Conservation (phyloP, 1,140 invertebrate genomes). For the Magallana ariakensis region DNA sequence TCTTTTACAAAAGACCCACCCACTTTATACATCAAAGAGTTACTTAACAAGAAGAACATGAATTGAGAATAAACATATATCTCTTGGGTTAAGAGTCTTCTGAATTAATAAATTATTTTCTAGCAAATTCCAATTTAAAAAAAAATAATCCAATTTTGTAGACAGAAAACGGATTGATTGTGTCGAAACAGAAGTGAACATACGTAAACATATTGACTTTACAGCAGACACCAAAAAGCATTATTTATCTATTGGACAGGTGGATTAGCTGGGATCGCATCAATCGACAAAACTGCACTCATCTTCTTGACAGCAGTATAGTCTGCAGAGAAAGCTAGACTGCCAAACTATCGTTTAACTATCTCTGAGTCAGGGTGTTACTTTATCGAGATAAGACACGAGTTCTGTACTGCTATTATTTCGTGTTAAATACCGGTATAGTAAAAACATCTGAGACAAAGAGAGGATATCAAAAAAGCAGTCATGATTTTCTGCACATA, state of each 20-base stretch:
- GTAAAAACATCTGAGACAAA: too few relatives aligned
- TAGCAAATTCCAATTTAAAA: constrained; percentile 2
- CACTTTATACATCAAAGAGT: not conserved
- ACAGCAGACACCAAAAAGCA: not conserved
- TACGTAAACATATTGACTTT: constrained; percentile 8
- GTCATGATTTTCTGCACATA: too few relatives aligned
- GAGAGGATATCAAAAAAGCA: too few relatives aligned
- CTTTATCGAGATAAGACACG: not conserved
- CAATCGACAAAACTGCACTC: not conserved
- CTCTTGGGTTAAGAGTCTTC: not conserved
- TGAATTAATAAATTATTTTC: not conserved
- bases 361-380: not conserved
- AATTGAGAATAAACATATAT: not conserved
- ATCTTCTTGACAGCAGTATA: constrained; percentile 13
- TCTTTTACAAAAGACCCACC: not conserved
- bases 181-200: constrained; percentile 10
- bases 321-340: not conserved
- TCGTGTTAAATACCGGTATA: too few relatives aligned
- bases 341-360: not conserved
- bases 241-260: not conserved
- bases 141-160: too few relatives aligned
- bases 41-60: not conserved
- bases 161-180: constrained; percentile 1
- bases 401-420: too few relatives aligned
- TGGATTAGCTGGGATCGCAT: not conserved